Percentiles rank a stretch among this genome's conserved stretches.
Conservation (phyloP, 2,888 invertebrate species). For the Acanthosepion esculentum region DNA sequence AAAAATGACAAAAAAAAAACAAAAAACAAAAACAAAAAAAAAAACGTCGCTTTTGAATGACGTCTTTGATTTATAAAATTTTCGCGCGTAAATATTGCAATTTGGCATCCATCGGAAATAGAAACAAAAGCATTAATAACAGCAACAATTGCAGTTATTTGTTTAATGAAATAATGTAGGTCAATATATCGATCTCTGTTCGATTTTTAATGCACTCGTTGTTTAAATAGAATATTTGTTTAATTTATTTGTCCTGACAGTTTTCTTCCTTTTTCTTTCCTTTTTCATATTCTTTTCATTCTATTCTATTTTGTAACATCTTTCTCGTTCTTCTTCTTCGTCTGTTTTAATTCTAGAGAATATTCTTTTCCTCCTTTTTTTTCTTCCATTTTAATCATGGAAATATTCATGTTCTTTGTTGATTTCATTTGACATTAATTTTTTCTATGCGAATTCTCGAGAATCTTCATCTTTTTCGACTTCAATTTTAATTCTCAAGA, state of each 20-base stretch:
- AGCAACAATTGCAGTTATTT: not conserved
- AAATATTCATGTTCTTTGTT: not conserved
- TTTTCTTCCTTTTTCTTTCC: not conserved
- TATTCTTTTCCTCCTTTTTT: no score
- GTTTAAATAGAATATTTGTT: not conserved
- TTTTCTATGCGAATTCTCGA: no score
- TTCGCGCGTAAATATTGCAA: not conserved
- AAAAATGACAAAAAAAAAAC: no score
- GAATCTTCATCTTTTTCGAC: no score
- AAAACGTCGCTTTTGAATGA: not conserved
- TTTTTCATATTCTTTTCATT: not conserved
- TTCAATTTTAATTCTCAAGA: no score
- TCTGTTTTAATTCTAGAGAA: no score
- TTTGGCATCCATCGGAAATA: not conserved
- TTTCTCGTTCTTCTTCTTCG: not conserved
- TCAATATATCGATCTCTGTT: not conserved
- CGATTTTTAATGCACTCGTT: not conserved
- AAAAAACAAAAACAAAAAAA: not conserved
- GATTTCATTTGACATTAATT: no score
- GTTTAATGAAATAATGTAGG: not conserved
- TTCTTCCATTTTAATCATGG: no score
- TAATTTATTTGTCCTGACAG: not conserved
- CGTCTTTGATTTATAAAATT: not conserved
- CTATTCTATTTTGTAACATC: not conserved
- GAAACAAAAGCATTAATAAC: no score